phyloP scores from a whole-genome alignment of 2,113 vertebrate species.

The Lasiurus borealis region DNA sequence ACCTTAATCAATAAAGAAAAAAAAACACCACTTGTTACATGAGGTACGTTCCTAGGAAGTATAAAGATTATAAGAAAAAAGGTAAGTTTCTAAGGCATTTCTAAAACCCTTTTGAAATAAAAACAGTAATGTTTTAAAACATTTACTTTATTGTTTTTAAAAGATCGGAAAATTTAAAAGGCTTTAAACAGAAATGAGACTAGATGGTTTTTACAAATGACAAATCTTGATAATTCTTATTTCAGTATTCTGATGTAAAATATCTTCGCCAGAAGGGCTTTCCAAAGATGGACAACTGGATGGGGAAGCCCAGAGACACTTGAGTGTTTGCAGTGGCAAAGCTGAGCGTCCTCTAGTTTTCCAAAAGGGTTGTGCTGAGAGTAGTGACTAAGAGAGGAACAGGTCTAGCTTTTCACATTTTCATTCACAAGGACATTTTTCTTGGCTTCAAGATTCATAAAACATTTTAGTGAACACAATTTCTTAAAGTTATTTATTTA shows the following conservation, averaged over 20 bases:
- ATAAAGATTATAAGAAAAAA: not conserved
- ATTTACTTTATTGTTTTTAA: not conserved
- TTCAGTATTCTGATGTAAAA: not conserved
- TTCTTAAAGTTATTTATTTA: not conserved
- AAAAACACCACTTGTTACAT: not conserved
- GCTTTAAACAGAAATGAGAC: not conserved
- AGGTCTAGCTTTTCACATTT: not conserved
- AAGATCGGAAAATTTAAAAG: not conserved
- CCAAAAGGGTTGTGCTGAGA: not conserved
- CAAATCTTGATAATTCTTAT: not conserved
- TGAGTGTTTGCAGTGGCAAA: not conserved
- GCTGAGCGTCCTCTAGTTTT: not conserved
- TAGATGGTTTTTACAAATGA: not conserved
- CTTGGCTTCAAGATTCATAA: not conserved
- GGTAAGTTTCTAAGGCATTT: not conserved
- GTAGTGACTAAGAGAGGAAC: not conserved
- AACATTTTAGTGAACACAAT: not conserved
- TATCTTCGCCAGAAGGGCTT: not conserved
- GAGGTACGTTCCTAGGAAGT: not conserved
- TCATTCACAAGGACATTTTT: not conserved
- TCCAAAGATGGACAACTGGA: not conserved
- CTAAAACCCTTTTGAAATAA: conserved; percentile 32
- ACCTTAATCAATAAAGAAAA: too few species aligned
- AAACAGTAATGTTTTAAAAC: not conserved
- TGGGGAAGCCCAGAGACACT: not conserved